These are phyloP conservation scores for Peromyscus californicus DNA, from an alignment of 2,113 vertebrate genomes.

Conservation along the genomic window DNA sequence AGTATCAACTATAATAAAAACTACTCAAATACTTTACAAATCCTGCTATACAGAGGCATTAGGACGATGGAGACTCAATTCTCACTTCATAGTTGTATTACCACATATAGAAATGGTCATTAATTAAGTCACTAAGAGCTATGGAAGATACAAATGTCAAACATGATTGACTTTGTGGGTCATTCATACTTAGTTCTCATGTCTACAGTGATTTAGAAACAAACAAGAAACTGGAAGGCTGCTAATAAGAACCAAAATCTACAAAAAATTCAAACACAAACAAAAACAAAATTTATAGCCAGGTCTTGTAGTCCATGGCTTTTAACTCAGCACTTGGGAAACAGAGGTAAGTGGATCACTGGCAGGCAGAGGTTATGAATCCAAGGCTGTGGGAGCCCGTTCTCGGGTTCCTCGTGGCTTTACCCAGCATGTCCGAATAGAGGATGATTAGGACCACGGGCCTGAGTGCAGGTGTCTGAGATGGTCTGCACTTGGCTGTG, in stretches of 20 bases:
- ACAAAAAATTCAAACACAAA: constrained; percentile 17
- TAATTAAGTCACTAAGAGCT: background rate
- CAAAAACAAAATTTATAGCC: background rate
- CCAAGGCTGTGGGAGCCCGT: no score
- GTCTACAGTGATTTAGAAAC: background rate
- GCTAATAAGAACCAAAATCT: background rate
- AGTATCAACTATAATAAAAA: constrained; percentile 5
- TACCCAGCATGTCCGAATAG: no score
- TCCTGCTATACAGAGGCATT: background rate
- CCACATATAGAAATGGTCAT: background rate
- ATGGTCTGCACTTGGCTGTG: no score
- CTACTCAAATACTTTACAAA: constrained; percentile 3
- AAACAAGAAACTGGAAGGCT: background rate
- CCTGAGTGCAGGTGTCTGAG: no score
- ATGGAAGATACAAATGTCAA: background rate
- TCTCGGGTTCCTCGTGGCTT: no score
- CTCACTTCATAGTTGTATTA: background rate
- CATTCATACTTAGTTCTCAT: background rate
- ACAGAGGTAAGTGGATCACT: background rate
- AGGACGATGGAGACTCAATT: background rate
- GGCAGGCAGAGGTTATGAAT: background rate
- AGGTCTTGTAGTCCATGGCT: background rate
- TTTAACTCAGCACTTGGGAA: background rate
- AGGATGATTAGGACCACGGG: no score
- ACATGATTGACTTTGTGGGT: background rate